Conservation (phyloP, 2,113 vertebrate species). For the Melanerpes formicivorus region DNA sequence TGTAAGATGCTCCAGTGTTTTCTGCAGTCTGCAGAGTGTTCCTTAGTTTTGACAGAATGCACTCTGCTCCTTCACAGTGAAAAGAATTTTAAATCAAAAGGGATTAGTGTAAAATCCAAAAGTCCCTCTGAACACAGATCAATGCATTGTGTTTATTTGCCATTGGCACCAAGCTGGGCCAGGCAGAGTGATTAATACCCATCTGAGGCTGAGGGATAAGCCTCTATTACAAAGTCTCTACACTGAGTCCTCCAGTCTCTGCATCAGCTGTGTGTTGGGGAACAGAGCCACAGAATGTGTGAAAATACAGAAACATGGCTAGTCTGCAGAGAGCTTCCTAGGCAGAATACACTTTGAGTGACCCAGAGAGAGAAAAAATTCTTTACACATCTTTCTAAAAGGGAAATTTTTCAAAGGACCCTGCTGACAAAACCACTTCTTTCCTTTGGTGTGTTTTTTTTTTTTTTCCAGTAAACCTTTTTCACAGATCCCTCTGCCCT, state of each 20-base stretch:
- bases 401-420: background rate
- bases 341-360: background rate
- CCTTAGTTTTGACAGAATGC: conserved; percentile 18
- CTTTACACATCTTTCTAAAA: background rate
- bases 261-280: background rate
- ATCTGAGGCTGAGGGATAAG: conserved; percentile 21
- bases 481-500: background rate
- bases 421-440: background rate
- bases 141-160: background rate
- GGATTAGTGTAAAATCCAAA: background rate
- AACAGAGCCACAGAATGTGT: background rate
- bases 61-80: background rate
- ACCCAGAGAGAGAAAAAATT: background rate
- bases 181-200: conserved; percentile 18
- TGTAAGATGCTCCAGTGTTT: background rate
- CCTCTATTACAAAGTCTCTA: background rate
- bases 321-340: background rate
- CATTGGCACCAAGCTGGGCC: conserved; percentile 23
- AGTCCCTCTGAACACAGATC: background rate
- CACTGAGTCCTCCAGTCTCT: background rate
- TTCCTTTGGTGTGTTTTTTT: background rate
- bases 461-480: conserved; percentile 6
- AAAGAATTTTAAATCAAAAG: conserved; percentile 32
- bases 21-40: background rate
- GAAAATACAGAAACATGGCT: background rate